phyloP scores from a whole-genome alignment of 2,113 vertebrate genomes.

The Triplophysa dalaica region DNA sequence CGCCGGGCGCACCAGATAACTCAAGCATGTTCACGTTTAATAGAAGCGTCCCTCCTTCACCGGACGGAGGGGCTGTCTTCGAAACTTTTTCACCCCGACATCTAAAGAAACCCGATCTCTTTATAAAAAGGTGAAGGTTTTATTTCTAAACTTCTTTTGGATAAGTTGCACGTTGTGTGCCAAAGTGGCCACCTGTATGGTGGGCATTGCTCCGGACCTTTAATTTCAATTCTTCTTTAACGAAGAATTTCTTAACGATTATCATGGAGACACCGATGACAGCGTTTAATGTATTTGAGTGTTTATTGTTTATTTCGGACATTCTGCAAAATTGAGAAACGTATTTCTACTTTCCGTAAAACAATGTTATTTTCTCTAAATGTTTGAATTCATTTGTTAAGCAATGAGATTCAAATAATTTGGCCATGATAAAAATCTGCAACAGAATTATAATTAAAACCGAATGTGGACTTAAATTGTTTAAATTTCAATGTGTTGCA shows the following conservation, averaged over 20 bases:
- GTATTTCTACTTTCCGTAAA: too few species aligned
- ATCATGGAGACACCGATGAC: not conserved
- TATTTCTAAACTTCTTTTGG: slow-evolving; percentile 41
- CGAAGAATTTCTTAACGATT: not conserved
- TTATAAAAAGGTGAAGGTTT: slow-evolving; percentile 63
- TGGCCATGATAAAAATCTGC: not conserved
- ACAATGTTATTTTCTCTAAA: too few species aligned
- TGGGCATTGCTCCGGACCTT: slow-evolving; percentile 40
- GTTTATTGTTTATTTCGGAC: too few species aligned
- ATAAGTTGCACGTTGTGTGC: slow-evolving; percentile 39
- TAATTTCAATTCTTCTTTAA: slow-evolving; percentile 2
- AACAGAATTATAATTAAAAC: not conserved
- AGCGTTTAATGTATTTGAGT: too few species aligned
- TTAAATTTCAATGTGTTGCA: not conserved
- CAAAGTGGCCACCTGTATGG: slow-evolving; percentile 47
- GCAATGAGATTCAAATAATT: too few species aligned
- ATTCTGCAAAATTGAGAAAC: too few species aligned
- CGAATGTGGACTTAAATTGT: not conserved
- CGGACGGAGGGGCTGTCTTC: slow-evolving; percentile 72
- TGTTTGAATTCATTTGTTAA: too few species aligned
- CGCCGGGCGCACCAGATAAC: slow-evolving; percentile 74
- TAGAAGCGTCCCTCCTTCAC: slow-evolving; percentile 79
- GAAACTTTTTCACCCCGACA: slow-evolving; percentile 56
- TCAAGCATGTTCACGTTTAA: slow-evolving; percentile 77
- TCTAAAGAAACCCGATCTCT: slow-evolving; percentile 59